Evolutionary conservation across 2,113 vertebrate species (phyloP).

Genomic region (Callorhinus ursinus): DNA sequence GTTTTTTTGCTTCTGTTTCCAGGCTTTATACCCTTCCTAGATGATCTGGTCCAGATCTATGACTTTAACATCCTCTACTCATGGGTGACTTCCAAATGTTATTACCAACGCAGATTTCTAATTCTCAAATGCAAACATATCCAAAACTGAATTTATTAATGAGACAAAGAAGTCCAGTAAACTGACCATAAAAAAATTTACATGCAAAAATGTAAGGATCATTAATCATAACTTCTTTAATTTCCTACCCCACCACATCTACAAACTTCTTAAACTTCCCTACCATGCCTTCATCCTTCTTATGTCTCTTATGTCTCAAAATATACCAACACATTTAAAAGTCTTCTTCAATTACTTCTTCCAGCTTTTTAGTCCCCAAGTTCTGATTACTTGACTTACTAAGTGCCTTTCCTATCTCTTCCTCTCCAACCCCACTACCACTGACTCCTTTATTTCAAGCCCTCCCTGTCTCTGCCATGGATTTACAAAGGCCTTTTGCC

Average conservation of each 20-base stretch:
- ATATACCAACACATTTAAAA: background rate
- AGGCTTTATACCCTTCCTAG: background rate
- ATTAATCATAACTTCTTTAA: background rate
- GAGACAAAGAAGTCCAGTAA: background rate
- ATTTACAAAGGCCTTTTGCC: background rate
- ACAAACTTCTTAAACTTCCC: background rate
- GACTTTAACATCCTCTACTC: background rate
- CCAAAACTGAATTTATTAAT: background rate
- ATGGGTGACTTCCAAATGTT: background rate
- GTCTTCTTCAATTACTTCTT: background rate
- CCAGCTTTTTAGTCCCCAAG: background rate
- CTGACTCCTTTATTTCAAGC: background rate
- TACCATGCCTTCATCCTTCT: background rate
- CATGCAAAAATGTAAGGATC: background rate
- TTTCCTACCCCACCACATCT: background rate
- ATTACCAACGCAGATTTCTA: background rate
- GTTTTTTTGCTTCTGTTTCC: background rate
- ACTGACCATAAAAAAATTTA: background rate
- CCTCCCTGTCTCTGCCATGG: background rate
- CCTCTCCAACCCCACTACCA: background rate
- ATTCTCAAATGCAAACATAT: background rate
- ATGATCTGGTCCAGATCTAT: background rate
- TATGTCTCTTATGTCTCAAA: background rate
- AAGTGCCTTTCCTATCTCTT: background rate
- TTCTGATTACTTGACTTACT: background rate